Evolutionary conservation across 2,888 invertebrate genomes (phyloP).

Genomic region (Drosophila flavopinicola): DNA sequence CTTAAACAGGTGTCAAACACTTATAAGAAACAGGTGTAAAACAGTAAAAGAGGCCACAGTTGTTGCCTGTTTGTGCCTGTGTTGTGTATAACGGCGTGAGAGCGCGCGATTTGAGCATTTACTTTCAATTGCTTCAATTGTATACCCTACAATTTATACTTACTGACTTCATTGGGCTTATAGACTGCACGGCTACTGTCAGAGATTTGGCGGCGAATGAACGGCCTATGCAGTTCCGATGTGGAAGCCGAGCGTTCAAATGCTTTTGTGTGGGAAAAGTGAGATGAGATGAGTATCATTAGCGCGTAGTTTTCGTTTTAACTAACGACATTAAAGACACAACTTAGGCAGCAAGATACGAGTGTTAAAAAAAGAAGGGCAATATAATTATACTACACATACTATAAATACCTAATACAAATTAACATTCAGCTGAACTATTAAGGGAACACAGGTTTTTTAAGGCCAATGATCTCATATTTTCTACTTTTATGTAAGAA

Average conservation of each 20-base stretch:
- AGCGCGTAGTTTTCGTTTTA: conserved; percentile 13
- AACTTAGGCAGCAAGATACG: conserved; percentile 28
- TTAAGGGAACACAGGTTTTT: neutral
- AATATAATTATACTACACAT: conserved; percentile 5
- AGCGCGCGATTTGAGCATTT: conserved; percentile 46
- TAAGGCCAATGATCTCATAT: neutral
- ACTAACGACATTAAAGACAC: conserved; percentile 6
- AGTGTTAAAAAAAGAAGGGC: conserved; percentile 6
- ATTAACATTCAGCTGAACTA: neutral
- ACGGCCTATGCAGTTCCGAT: conserved; percentile 79
- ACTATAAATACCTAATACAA: neutral
- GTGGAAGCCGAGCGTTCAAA: conserved; percentile 83
- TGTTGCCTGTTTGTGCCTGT: conserved; percentile 6
- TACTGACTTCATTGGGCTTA: conserved; percentile 88
- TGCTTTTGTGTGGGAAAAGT: conserved; percentile 56
- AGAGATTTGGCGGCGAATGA: conserved; percentile 74
- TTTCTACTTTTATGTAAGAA: neutral
- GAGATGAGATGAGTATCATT: conserved; percentile 26
- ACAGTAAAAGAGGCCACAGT: conserved; percentile 20
- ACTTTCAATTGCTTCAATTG: conserved; percentile 1
- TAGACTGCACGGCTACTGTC: conserved; percentile 85
- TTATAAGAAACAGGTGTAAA: conserved; percentile 29
- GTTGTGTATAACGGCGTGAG: conserved; percentile 39
- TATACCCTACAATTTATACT: conserved; percentile 71
- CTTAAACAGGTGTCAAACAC: conserved; percentile 33